These are phyloP conservation scores for Apotomis betuletana DNA, from an alignment of 2,888 invertebrate species.

Conservation along the genomic window DNA sequence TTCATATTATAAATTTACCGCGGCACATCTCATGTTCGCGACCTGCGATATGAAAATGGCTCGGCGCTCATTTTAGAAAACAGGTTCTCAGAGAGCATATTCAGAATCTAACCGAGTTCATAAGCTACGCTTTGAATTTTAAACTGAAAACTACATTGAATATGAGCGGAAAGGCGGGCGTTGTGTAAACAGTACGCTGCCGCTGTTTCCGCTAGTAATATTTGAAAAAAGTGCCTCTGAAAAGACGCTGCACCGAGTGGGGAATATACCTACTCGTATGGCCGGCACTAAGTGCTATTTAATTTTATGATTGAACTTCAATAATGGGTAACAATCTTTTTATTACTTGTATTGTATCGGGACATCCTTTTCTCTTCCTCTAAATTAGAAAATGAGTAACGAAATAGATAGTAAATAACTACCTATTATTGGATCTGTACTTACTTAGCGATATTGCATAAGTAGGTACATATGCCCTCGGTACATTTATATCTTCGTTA, in stretches of 20 bases:
- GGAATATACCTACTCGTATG: slow-evolving; percentile 56
- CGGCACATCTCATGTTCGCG: slow-evolving; percentile 43
- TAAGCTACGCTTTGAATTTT: slow-evolving; percentile 76
- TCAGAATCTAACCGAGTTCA: slow-evolving; percentile 71
- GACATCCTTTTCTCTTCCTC: too few relatives aligned
- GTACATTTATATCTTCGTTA: too few relatives aligned
- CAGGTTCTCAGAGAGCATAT: slow-evolving; percentile 58
- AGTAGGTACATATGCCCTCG: too few relatives aligned
- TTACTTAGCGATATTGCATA: too few relatives aligned
- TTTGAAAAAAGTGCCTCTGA: slow-evolving; percentile 67
- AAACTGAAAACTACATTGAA: slow-evolving; percentile 75
- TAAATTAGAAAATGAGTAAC: too few relatives aligned
- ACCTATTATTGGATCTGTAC: too few relatives aligned
- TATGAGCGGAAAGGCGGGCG: slow-evolving; percentile 71
- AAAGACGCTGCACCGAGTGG: slow-evolving; percentile 59
- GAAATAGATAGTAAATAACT: too few relatives aligned
- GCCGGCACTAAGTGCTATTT: slow-evolving; percentile 1
- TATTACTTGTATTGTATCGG: too few relatives aligned
- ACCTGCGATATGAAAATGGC: slow-evolving; percentile 52
- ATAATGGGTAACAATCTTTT: too few relatives aligned
- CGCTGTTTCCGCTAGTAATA: slow-evolving; percentile 65
- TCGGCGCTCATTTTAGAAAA: slow-evolving; percentile 66
- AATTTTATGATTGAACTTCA: neutral
- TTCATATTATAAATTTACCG: slow-evolving; percentile 30
- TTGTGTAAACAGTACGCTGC: slow-evolving; percentile 66